These are phyloP conservation scores for Saguinus imperator DNA, from an alignment of 2,113 vertebrate species.

Conservation along the genomic window DNA sequence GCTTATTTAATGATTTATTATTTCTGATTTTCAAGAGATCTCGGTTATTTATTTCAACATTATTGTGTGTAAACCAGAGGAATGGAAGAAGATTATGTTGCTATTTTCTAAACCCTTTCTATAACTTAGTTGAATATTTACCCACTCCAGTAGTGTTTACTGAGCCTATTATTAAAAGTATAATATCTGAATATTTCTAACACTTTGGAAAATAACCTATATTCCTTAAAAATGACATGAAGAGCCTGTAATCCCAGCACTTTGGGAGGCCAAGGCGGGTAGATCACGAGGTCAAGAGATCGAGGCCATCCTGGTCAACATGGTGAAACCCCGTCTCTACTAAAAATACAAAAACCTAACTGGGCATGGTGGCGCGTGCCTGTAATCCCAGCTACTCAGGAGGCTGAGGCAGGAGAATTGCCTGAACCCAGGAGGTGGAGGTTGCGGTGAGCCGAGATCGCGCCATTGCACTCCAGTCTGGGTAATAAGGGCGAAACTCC, in stretches of 20 bases:
- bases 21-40: not conserved
- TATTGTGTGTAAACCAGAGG: not conserved
- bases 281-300: no score
- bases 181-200: not conserved
- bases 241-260: not conserved
- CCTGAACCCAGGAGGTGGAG: no score
- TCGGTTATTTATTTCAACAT: not conserved
- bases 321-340: no score
- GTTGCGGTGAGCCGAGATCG: no score
- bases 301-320: no score
- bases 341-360: no score
- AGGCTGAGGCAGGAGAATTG: no score
- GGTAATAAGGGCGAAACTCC: no score
- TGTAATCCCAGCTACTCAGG: no score
- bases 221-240: not conserved
- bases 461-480: no score
- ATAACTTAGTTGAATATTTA: not conserved
- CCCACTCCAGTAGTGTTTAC: not conserved
- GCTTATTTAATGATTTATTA: not conserved
- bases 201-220: not conserved
- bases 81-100: fast-evolving
- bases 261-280: no score
- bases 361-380: no score
- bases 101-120: not conserved
- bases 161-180: not conserved